Evolutionary conservation across 2,113 vertebrate species (phyloP).

Genomic region (Mandrillus leucophaeus): DNA sequence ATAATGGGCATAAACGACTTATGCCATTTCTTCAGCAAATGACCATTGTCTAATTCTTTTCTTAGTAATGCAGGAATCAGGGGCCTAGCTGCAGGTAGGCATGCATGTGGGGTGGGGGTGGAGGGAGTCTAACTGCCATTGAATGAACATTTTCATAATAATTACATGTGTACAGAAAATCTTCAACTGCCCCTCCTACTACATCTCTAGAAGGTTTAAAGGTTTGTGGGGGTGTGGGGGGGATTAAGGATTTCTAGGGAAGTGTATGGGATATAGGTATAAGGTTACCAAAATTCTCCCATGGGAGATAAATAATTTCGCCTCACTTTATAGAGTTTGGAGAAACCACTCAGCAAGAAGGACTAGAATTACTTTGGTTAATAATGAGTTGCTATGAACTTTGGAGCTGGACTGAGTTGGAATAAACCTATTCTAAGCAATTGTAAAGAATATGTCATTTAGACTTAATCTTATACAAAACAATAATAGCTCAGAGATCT

Average conservation of each 20-base stretch:
- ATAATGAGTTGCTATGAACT: neutral
- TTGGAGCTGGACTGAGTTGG: neutral
- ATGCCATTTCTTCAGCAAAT: neutral
- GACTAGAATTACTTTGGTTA: neutral
- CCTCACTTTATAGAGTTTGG: neutral
- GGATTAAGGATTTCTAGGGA: neutral
- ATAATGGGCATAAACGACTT: neutral
- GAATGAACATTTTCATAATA: neutral
- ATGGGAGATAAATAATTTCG: neutral
- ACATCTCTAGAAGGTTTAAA: neutral
- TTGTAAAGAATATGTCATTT: neutral
- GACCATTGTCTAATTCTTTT: neutral
- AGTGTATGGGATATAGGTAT: neutral
- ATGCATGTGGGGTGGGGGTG: neutral
- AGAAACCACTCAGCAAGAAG: neutral
- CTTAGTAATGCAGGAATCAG: constrained; percentile 2
- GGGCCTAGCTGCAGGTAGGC: neutral
- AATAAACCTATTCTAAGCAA: constrained; percentile 14
- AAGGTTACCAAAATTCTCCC: neutral
- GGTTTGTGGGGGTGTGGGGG: neutral
- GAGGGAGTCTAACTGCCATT: neutral
- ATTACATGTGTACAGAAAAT: neutral
- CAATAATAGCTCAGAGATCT: neutral
- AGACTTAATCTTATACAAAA: constrained; percentile 32
- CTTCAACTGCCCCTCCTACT: neutral